Percentiles rank a stretch among this genome's conserved stretches.
Evolutionary conservation across 35 echinoderm and acorn worm genomes (phyloP).

Genomic region (Apostichopus japonicus): DNA sequence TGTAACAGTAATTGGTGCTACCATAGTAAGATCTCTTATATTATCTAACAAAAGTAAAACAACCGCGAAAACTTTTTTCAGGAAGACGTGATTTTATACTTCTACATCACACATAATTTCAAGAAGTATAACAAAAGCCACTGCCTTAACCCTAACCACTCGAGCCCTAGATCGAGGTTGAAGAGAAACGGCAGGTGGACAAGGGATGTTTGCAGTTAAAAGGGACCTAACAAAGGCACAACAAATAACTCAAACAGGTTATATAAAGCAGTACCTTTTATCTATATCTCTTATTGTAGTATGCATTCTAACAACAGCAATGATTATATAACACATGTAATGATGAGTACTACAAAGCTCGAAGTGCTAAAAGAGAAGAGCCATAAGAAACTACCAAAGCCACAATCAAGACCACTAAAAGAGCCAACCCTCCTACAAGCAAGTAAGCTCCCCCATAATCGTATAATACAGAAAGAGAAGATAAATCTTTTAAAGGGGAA

Average conservation of each 20-base stretch:
- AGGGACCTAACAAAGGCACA: neutral
- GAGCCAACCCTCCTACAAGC: neutral
- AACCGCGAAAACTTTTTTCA: neutral
- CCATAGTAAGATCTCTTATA: neutral
- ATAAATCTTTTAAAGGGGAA: neutral
- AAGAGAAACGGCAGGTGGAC: slow-evolving; percentile 23
- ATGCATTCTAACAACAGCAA: neutral
- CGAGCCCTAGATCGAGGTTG: slow-evolving; percentile 39
- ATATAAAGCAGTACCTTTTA: slow-evolving; percentile 30
- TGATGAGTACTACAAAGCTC: slow-evolving; percentile 3
- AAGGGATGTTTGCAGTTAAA: neutral
- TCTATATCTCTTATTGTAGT: neutral
- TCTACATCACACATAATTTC: neutral
- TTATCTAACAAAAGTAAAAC: neutral
- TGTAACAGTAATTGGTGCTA: neutral
- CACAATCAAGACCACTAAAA: neutral
- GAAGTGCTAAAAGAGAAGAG: neutral
- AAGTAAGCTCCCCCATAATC: neutral
- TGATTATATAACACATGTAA: neutral
- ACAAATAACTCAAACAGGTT: slow-evolving; percentile 1
- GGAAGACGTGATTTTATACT: neutral
- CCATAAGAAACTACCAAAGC: slow-evolving; percentile 4
- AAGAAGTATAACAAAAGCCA: neutral
- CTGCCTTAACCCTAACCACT: neutral
- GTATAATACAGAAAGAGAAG: neutral